Evolutionary conservation across 2,888 invertebrate species (phyloP).

Genomic region (Colostygia pectinataria): DNA sequence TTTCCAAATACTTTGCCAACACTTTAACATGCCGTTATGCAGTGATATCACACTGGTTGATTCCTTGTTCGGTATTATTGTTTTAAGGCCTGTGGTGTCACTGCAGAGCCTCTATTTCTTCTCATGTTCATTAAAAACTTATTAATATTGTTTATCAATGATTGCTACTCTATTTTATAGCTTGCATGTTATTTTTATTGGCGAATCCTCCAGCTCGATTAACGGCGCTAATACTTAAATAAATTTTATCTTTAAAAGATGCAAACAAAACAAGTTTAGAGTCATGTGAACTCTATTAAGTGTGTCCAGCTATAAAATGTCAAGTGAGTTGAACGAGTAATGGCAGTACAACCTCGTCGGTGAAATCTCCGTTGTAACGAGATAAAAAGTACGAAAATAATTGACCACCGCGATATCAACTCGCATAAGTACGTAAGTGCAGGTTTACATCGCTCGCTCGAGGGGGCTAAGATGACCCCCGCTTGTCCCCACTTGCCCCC

Average conservation of each 20-base stretch:
- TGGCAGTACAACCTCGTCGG: too few species aligned
- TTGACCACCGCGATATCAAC: slow-evolving; percentile 24
- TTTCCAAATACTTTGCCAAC: background rate
- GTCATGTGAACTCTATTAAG: background rate
- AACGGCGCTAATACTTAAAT: slow-evolving; percentile 32
- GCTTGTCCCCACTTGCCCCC: slow-evolving; percentile 14
- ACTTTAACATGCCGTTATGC: slow-evolving; percentile 1
- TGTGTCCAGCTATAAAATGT: background rate
- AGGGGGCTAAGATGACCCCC: slow-evolving; percentile 32
- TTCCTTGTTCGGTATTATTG: too few species aligned
- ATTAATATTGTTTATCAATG: slow-evolving; percentile 6
- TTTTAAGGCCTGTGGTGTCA: too few species aligned
- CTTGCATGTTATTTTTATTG: slow-evolving; percentile 10
- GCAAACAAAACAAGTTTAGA: slow-evolving; percentile 27
- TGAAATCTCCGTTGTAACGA: background rate
- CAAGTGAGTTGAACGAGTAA: slow-evolving; percentile 1
- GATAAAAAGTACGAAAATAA: slow-evolving; percentile 12
- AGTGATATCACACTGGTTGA: background rate
- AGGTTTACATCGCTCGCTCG: slow-evolving; percentile 25
- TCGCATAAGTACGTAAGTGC: slow-evolving; percentile 31
- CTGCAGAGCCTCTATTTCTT: too few species aligned
- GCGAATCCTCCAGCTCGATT: slow-evolving; percentile 12
- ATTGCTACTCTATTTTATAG: background rate
- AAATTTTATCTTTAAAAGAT: slow-evolving; percentile 27
- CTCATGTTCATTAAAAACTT: too few species aligned